Conservation (phyloP, 2,888 invertebrate genomes). For the Carabus problematicus region DNA sequence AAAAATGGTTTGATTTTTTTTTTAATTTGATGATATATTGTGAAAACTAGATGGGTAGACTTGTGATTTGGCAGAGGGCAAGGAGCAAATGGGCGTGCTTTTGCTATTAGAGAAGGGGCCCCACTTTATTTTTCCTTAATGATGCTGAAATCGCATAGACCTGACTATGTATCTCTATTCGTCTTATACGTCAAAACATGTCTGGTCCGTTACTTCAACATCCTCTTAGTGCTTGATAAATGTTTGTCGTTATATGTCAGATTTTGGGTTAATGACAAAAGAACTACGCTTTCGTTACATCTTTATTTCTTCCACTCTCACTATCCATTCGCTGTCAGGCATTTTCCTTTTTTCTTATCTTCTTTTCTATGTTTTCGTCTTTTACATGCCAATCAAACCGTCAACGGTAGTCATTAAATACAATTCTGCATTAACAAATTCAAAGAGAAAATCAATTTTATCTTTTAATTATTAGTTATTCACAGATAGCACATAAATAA, state of each 20-base stretch:
- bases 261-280: slow-evolving; percentile 40
- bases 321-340: neutral
- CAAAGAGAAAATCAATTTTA: too few species aligned
- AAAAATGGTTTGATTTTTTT: too few species aligned
- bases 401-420: too few species aligned
- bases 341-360: neutral
- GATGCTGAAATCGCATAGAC: slow-evolving; percentile 17
- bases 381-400: too few species aligned
- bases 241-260: slow-evolving; percentile 39
- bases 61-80: too few species aligned
- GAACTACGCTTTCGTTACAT: slow-evolving; percentile 5
- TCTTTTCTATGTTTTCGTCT: too few species aligned
- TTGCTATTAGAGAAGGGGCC: slow-evolving; percentile 5
- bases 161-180: slow-evolving; percentile 29
- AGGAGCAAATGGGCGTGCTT: neutral
- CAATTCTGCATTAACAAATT: too few species aligned
- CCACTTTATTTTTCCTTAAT: slow-evolving; percentile 9
- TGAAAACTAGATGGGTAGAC: too few species aligned
- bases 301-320: slow-evolving; percentile 10
- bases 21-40: too few species aligned
- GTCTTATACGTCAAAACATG: slow-evolving; percentile 36
- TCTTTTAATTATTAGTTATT: too few species aligned
- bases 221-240: slow-evolving; percentile 37
- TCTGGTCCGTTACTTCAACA: slow-evolving; percentile 27
- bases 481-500: too few species aligned